Percentiles rank a stretch among this genome's conserved stretches.
These are phyloP conservation scores for Solen grandis DNA, from an alignment of 1,140 invertebrate genomes.

Conservation along the genomic window DNA sequence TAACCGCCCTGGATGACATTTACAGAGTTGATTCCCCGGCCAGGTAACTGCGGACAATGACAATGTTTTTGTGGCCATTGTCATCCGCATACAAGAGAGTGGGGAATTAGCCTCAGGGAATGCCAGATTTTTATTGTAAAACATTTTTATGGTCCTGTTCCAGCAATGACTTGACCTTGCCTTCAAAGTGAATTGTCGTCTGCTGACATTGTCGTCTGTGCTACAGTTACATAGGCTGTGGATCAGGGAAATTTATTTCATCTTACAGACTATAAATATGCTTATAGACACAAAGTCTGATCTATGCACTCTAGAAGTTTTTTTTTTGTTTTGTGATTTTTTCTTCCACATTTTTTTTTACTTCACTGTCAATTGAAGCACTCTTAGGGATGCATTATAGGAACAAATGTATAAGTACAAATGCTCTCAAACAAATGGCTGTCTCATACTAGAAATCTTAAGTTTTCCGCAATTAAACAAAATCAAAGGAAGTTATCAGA, in stretches of 20 bases:
- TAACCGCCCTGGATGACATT: slow-evolving; percentile 26
- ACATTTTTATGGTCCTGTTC: slow-evolving; percentile 33
- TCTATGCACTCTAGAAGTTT: neutral
- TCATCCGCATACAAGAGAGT: neutral
- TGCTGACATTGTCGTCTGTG: neutral
- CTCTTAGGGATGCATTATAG: no score
- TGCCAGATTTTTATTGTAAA: slow-evolving; percentile 18
- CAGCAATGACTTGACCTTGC: slow-evolving; percentile 6
- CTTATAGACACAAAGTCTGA: neutral
- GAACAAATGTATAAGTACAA: no score
- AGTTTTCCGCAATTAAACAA: no score
- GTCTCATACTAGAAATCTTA: no score
- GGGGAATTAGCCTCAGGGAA: slow-evolving; percentile 11
- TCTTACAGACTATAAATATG: neutral
- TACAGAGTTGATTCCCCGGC: slow-evolving; percentile 22
- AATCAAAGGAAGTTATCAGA: no score
- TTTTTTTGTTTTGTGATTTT: neutral
- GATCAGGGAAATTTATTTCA: no score
- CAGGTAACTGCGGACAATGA: slow-evolving; percentile 21
- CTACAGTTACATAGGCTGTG: no score
- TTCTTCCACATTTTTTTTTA: neutral
- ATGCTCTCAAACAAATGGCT: no score
- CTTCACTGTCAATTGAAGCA: no score
- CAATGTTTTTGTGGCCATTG: neutral
- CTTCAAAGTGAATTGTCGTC: slow-evolving; percentile 20